Percentiles rank a stretch among this genome's conserved stretches.
Conservation (phyloP, 2,797 vertebrate genomes). For the Oreonectes daqikongensis region DNA sequence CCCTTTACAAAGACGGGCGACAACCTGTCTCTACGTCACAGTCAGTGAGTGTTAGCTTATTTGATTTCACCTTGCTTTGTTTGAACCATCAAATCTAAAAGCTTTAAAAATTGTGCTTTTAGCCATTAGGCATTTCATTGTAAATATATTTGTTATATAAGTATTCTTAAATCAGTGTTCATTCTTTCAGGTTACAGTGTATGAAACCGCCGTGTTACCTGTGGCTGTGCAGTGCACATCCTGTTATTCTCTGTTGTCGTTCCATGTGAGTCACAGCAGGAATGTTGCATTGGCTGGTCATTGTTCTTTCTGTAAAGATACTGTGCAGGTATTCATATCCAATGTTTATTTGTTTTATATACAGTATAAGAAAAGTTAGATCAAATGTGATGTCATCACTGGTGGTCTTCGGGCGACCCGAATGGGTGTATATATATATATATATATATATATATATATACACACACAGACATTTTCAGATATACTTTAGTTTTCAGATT, state of each 20-base stretch:
- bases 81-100: background rate
- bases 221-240: slow-evolving; percentile 74
- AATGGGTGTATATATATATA: too few species aligned
- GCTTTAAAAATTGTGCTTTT: background rate
- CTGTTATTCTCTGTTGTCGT: slow-evolving; percentile 63
- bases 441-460: too few species aligned
- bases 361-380: too few species aligned
- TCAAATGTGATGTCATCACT: too few species aligned
- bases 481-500: too few species aligned
- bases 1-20: slow-evolving; percentile 71
- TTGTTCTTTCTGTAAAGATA: slow-evolving; percentile 70
- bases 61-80: background rate
- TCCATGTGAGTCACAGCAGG: slow-evolving; percentile 55
- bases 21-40: slow-evolving; percentile 68
- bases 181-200: slow-evolving; percentile 71
- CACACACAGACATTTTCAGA: too few species aligned
- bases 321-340: slow-evolving; percentile 63
- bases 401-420: too few species aligned
- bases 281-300: slow-evolving; percentile 68
- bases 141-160: background rate
- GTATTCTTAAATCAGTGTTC: slow-evolving; percentile 14
- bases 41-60: slow-evolving; percentile 65
- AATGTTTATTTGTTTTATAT: background rate
- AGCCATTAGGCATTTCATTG: background rate
- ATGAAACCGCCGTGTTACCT: slow-evolving; percentile 62